Conservation (phyloP, 2,113 vertebrate genomes). For the Pseudonaja textilis region DNA sequence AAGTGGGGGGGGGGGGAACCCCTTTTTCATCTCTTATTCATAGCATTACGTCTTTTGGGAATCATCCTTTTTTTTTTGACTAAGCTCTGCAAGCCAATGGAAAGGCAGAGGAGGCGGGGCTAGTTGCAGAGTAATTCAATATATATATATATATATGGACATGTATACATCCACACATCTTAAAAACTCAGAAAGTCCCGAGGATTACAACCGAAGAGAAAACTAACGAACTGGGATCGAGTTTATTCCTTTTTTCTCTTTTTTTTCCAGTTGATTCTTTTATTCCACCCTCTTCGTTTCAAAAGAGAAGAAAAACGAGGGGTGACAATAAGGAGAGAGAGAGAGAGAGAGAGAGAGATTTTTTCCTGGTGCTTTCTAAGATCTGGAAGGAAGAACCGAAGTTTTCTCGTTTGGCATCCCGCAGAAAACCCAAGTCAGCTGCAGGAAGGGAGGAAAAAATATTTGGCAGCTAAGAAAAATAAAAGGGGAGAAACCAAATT, state of each 20-base stretch:
- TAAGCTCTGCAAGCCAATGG: background rate
- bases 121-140: background rate
- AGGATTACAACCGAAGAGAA: background rate
- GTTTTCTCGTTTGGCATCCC: background rate
- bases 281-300: background rate
- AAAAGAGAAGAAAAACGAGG: background rate
- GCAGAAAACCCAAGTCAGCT: background rate
- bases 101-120: background rate
- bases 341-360: rapidly evolving
- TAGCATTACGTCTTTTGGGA: background rate
- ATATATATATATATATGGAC: background rate
- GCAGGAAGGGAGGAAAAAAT: background rate
- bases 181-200: background rate
- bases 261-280: background rate
- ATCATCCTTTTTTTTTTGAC: background rate
- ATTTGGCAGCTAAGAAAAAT: background rate
- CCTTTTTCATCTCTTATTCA: background rate
- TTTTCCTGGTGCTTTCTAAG: background rate
- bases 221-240: background rate
- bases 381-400: background rate
- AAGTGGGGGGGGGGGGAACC: background rate
- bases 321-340: background rate
- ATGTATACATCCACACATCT: background rate
- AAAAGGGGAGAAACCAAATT: background rate
- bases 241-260: background rate